phyloP scores from a whole-genome alignment of 2,888 invertebrate genomes.

The Lasioglossum marginatum region DNA sequence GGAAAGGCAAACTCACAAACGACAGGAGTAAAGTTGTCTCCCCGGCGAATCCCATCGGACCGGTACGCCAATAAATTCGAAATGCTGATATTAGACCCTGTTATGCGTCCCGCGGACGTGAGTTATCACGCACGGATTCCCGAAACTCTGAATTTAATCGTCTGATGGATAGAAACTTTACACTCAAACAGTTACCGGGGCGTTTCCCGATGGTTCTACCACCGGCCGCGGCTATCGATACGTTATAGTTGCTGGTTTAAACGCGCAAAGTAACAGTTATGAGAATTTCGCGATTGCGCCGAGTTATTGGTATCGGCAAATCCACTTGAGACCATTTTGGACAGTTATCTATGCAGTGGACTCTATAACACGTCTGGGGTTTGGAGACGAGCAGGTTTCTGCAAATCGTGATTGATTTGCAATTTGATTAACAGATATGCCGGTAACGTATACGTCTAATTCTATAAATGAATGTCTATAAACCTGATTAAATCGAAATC shows the following conservation, averaged over 20 bases:
- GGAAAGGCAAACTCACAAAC: constrained; percentile 71
- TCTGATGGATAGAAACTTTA: constrained; percentile 12
- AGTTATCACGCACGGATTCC: constrained; percentile 3
- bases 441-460: no score
- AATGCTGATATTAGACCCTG: constrained; percentile 65
- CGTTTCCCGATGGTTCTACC: background rate
- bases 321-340: background rate
- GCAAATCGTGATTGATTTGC: background rate
- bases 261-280: background rate
- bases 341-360: background rate
- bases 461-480: no score
- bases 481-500: no score
- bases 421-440: background rate
- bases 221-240: background rate
- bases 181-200: background rate
- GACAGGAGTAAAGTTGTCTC: constrained; percentile 64
- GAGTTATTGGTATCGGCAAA: background rate
- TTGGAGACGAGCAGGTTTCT: background rate
- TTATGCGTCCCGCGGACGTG: constrained; percentile 11
- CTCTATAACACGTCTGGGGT: background rate
- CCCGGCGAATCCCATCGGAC: constrained; percentile 55
- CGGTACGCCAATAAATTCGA: constrained; percentile 62
- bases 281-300: background rate
- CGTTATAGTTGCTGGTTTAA: background rate
- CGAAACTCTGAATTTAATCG: constrained; percentile 29